These are phyloP conservation scores for Oreochromis grahami DNA, from an alignment of 2,797 vertebrate genomes.

Conservation along the genomic window DNA sequence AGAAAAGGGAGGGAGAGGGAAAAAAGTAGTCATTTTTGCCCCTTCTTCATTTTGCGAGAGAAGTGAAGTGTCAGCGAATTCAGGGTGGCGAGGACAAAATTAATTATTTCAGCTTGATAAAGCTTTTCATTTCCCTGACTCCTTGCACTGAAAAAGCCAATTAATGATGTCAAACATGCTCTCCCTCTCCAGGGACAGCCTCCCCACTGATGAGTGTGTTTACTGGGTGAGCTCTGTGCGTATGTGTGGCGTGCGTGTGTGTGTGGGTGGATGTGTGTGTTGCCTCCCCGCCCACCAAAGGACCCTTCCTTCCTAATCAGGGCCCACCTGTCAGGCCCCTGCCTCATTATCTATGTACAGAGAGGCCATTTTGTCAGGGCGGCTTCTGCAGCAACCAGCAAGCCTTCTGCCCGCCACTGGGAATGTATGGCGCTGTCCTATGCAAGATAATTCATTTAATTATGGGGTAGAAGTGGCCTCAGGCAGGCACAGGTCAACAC, in stretches of 20 bases:
- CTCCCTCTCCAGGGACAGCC: conserved; percentile 85
- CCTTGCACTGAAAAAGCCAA: conserved; percentile 98
- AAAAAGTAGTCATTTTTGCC: conserved; percentile 73
- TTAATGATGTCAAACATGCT: conserved; percentile 99
- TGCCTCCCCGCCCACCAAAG: conserved; percentile 26
- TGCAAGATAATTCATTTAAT: conserved; percentile 92
- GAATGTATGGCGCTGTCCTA: conserved; percentile 80
- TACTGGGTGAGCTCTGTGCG: conserved; percentile 69
- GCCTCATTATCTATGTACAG: conserved; percentile 91
- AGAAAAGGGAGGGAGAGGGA: conserved; percentile 60
- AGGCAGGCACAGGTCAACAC: conserved; percentile 54
- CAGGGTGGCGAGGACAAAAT: conserved; percentile 86
- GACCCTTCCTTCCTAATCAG: conserved; percentile 81
- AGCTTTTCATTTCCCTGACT: conserved; percentile 99
- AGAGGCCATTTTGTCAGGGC: conserved; percentile 86
- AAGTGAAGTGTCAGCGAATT: conserved; percentile 99
- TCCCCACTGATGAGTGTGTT: conserved; percentile 95
- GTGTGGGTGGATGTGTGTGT: not conserved
- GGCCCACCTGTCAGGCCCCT: conserved; percentile 91
- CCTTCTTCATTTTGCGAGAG: conserved; percentile 71
- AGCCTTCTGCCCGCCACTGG: conserved; percentile 32
- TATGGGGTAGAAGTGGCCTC: conserved; percentile 75
- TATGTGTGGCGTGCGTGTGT: not conserved
- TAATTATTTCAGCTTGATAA: conserved; percentile 99
- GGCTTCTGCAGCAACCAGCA: conserved; percentile 52